These are phyloP conservation scores for Microtus montanus DNA, from an alignment of 2,113 vertebrate genomes.

Conservation along the genomic window DNA sequence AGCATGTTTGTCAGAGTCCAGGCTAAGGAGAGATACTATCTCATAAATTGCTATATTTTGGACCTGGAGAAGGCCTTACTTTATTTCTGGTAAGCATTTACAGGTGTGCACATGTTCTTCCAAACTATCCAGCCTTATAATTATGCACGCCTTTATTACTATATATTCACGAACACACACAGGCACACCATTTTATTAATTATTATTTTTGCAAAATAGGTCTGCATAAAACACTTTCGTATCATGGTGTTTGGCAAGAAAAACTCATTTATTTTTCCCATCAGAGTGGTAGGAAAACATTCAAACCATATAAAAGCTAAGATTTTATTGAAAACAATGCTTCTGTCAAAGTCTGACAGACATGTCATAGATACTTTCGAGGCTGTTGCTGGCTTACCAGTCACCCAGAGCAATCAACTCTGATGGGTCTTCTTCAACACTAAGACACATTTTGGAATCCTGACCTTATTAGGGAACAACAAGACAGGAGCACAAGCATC, in stretches of 20 bases:
- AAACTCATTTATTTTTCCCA: background rate
- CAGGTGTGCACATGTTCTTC: too few relatives aligned
- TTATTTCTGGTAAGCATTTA: background rate
- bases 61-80: background rate
- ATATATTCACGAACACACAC: background rate
- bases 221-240: background rate
- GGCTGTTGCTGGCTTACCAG: constrained; percentile 34
- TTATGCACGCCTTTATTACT: background rate
- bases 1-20: background rate
- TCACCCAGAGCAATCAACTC: constrained; percentile 54
- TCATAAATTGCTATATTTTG: background rate
- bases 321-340: constrained; percentile 14
- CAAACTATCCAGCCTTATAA: background rate
- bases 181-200: background rate
- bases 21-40: background rate
- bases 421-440: constrained; percentile 37
- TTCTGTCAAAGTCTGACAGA: constrained; percentile 60
- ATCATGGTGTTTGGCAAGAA: background rate
- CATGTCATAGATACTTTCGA: constrained; percentile 22
- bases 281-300: background rate
- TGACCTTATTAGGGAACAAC: constrained; percentile 46
- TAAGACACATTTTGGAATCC: background rate
- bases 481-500: background rate
- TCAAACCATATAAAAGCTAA: background rate
- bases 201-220: background rate